phyloP scores from a whole-genome alignment of 2,113 vertebrate genomes.

The Junco hyemalis region DNA sequence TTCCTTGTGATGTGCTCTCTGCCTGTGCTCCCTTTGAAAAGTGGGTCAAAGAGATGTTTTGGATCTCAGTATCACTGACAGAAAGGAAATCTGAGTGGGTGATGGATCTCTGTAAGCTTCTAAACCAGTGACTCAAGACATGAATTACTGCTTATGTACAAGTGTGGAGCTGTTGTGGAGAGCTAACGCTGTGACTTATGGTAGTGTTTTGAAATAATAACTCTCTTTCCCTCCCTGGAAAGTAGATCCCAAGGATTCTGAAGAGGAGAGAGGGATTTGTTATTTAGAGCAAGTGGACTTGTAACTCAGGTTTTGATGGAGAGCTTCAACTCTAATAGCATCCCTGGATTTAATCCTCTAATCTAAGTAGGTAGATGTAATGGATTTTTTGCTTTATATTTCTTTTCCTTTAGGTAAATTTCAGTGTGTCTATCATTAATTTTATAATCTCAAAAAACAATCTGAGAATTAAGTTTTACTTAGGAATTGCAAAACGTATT shows the following conservation, averaged over 20 bases:
- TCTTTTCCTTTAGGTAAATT: neutral
- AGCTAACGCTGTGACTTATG: neutral
- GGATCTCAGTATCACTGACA: neutral
- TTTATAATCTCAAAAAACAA: neutral
- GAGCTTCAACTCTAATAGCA: neutral
- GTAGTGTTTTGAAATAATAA: neutral
- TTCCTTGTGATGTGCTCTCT: neutral
- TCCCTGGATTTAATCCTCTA: neutral
- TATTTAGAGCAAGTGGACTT: neutral
- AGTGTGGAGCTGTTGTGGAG: neutral
- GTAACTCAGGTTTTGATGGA: neutral
- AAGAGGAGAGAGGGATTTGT: neutral
- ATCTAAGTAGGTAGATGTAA: neutral
- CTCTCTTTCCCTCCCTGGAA: neutral
- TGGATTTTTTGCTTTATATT: neutral
- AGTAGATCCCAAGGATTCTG: neutral
- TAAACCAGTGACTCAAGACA: neutral
- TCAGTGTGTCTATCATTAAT: neutral
- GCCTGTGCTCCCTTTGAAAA: neutral
- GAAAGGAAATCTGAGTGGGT: conserved; percentile 12
- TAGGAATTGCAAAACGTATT: neutral
- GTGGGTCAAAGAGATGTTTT: conserved; percentile 37
- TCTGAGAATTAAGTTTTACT: neutral
- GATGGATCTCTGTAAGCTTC: neutral
- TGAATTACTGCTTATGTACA: neutral